phyloP scores from a whole-genome alignment of 2,797 vertebrate species.

The Crossoptilon crossoptilon region DNA sequence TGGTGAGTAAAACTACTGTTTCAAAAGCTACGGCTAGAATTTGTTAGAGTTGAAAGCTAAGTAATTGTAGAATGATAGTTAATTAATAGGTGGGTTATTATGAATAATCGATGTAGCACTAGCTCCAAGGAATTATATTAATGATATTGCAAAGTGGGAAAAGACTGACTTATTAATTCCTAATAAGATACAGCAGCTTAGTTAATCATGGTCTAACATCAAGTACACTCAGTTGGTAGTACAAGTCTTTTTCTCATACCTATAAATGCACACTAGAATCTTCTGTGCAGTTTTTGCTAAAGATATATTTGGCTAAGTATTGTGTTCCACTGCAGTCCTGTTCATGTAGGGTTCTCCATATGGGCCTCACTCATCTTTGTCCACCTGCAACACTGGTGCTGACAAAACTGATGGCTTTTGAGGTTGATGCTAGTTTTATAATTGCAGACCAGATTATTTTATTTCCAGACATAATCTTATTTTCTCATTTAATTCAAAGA shows the following conservation, averaged over 20 bases:
- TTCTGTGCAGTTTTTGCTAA: not conserved
- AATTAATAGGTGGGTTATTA: not conserved
- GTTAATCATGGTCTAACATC: not conserved
- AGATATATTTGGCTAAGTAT: not conserved
- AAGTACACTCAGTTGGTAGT: not conserved
- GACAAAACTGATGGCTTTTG: not conserved
- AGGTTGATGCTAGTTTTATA: not conserved
- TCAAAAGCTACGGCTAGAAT: not conserved
- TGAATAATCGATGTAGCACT: not conserved
- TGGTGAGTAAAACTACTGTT: not conserved
- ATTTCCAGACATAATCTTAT: not conserved
- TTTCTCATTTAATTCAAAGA: not conserved
- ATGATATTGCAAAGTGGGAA: not conserved
- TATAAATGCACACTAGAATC: not conserved
- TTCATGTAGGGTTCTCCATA: not conserved
- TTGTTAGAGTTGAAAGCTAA: conserved; percentile 9
- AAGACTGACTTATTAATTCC: not conserved
- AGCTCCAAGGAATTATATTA: not conserved
- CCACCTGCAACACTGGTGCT: not conserved
- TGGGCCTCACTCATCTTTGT: not conserved
- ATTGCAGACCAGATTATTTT: not conserved
- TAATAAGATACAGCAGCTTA: not conserved
- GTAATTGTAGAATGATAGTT: not conserved
- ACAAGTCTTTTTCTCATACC: not conserved
- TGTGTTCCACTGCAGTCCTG: not conserved